Percentiles rank a stretch among this genome's conserved stretches.
These are phyloP conservation scores for Pygoscelis adeliae DNA, from an alignment of 2,113 vertebrate genomes.

Conservation along the genomic window DNA sequence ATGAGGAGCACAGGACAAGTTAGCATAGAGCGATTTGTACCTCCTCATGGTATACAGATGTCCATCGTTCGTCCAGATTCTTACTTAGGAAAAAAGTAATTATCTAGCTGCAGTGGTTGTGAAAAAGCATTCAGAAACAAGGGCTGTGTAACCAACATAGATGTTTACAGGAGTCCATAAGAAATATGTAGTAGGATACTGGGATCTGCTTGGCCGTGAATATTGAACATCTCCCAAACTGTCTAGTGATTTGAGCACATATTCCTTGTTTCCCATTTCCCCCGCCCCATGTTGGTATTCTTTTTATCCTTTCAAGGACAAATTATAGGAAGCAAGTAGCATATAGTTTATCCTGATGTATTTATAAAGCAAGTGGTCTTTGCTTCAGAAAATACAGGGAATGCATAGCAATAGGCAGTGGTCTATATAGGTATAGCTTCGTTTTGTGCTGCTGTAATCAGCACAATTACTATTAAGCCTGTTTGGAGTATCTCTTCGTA, in stretches of 20 bases:
- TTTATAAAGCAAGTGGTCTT: not conserved
- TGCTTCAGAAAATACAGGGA: not conserved
- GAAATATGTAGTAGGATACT: not conserved
- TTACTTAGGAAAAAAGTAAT: not conserved
- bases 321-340: not conserved
- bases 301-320: not conserved
- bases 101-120: not conserved
- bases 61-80: not conserved
- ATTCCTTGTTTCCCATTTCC: not conserved
- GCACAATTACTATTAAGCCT: not conserved
- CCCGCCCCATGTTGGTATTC: rapidly evolving
- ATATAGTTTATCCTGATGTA: not conserved
- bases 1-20: not conserved
- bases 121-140: not conserved
- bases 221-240: not conserved
- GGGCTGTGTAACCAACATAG: not conserved
- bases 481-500: not conserved
- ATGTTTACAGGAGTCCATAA: not conserved
- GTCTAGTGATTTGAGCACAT: not conserved
- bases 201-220: not conserved
- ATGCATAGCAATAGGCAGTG: not conserved
- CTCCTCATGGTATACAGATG: not conserved
- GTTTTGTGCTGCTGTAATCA: not conserved
- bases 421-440: not conserved
- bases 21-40: rapidly evolving